Base-by-base conservation (phyloP, 1,140 invertebrate species). In the Caenorhabditis briggsae region DNA sequence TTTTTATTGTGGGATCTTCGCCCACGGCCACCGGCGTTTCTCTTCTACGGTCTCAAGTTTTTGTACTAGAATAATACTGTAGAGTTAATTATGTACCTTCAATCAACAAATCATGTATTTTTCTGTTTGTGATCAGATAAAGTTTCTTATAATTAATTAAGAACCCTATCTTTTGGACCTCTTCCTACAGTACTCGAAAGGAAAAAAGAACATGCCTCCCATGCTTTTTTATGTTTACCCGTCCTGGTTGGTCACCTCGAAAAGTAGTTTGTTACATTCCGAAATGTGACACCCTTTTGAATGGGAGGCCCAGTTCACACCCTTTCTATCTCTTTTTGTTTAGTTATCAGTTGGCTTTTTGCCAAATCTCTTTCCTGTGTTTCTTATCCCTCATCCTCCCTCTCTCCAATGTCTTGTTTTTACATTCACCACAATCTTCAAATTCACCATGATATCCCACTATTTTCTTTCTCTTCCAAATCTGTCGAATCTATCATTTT, bases 401-500 rank as follows among this genome's bases (percentile, higher is more conserved):
- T 64, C 1, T 18, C 41, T 74, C 65, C 33, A 33, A 33, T 33
- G 33, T 33, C 33, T 33, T 33, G 33, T 33, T 33, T 11, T 46
- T n/a, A n/a, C 41, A 12, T 14, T n/a, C 65, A 33, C 61, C 43
- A n/a, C 65, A 74, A 74, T 74, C 12, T 74, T 23, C 23, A 14
- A 46, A 74, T 74, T 58, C 65, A 78, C 70, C 70, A 78, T 33
- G 41, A 78, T 78, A 46, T 78, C n/a, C 33, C 7, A 53, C 20
- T 78, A 53, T n/a, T 50, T 78, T n/a, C n/a, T 78, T 43, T 8
- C 18, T 50, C 70, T 78, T 50, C 70, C 70, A 78, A 78, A 78
- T 78, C 70, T 78, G 70, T 78, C 70, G 70, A 78, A 78, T 78
- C 46, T 78, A 78, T 78, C 70, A 78, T 78, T 78, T 41, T 78